Base-by-base conservation (phyloP, 2,888 invertebrate genomes). In the Cheilosia vulpina region DNA sequence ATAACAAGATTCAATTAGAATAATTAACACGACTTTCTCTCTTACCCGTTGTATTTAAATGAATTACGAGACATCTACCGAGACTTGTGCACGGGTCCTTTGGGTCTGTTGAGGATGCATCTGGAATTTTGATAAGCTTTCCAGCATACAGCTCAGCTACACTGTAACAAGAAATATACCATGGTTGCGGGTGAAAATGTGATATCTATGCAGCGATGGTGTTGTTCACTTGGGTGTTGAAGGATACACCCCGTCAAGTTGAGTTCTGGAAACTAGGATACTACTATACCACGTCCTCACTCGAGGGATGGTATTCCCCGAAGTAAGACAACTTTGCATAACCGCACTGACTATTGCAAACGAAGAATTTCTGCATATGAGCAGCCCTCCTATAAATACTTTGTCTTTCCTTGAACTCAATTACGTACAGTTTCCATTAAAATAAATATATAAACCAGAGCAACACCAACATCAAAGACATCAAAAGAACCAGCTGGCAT, bases 1-100 rank as follows among this genome's bases (percentile, higher is more conserved):
- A 41, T 50, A 83, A 62, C 72, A 83, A 73, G 73, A 83, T 83
- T 83, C 83, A 83, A 83, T 83, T 83, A 83, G 83, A 83, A 83
- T 83, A 83, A 83, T 83, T 83, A 83, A 83, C 83, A 79, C 73
- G 73, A 83, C 78, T 78, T 72, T 78, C 72, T 79, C 62, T 50
- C 68, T 68, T 45, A 73, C 60, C 79, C 57, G 73, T 79, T 79
- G 73, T 79, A 65, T 78, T 73, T 83, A 73, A 83, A 83, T 83
- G 72, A 83, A 83, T 83, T 83, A 83, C 73, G 73, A 73, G 83
- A 73, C 79, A 83, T 83, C 72, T 79, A 79, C 83, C 38, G 62
- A 79, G 79, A 63, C 34, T 73, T 78, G 83, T 68, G 57, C 57
- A 68, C 62, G 57, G 69, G 81, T 69, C 72, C 73, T 63, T 83